phyloP scores from a whole-genome alignment of 2,113 vertebrate species.

The Scophthalmus maximus region DNA sequence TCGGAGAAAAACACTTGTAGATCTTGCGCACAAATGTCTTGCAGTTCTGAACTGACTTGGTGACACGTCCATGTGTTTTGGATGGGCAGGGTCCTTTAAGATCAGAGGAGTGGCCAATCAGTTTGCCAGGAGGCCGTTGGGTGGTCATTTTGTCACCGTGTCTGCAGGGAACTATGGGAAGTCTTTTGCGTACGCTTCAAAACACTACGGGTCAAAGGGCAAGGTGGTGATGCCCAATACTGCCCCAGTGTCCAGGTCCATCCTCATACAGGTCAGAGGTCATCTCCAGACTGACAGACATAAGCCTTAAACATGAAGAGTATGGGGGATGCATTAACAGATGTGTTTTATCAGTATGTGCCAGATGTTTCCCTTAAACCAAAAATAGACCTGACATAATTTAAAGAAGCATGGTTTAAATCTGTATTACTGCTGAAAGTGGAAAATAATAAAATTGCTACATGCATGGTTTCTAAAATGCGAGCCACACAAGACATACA shows the following conservation, averaged over 20 bases:
- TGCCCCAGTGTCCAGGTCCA: slow-evolving; percentile 77
- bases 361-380: no score
- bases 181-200: slow-evolving; percentile 82
- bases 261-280: slow-evolving; percentile 78
- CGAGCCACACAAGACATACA: not conserved
- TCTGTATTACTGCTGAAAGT: no score
- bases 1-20: slow-evolving; percentile 17
- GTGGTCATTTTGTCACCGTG: slow-evolving; percentile 80
- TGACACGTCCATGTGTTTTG: not conserved
- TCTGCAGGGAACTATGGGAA: slow-evolving; percentile 87
- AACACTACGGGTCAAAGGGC: slow-evolving; percentile 79
- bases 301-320: not conserved
- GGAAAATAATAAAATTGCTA: not conserved
- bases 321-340: no score
- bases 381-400: no score
- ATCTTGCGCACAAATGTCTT: not conserved
- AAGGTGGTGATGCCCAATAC: slow-evolving; percentile 86
- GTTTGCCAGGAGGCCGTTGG: slow-evolving; percentile 72
- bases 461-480: no score
- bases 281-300: not conserved
- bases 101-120: slow-evolving; percentile 85
- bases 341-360: no score
- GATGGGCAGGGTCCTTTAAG: slow-evolving; percentile 82
- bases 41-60: no score
- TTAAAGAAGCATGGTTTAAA: no score